These are phyloP conservation scores for Meteorus sp. DNA, from an alignment of 1,140 invertebrate genomes.

Conservation along the genomic window DNA sequence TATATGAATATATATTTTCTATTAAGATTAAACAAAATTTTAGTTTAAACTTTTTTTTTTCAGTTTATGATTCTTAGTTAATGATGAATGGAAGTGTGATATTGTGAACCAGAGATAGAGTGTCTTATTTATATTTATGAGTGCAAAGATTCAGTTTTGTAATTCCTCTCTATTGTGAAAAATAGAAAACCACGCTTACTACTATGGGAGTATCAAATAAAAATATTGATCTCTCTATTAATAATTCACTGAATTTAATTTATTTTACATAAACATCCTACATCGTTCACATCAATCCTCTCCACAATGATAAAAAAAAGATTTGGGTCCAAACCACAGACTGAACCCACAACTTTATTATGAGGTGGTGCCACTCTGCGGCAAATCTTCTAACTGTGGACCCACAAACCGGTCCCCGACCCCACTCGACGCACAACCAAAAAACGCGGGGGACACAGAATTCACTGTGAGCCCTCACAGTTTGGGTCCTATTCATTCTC, in stretches of 20 bases:
- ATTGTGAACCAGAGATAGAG: conserved; percentile 33
- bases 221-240: conserved; percentile 57
- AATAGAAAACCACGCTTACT: conserved; percentile 57
- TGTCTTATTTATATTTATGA: conserved; percentile 56
- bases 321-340: no score
- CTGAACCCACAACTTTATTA: neutral
- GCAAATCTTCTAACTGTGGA: conserved; percentile 3
- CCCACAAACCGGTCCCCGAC: conserved; percentile 17
- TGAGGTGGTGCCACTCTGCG: conserved; percentile 42
- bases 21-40: no score
- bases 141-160: conserved; percentile 47
- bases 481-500: neutral
- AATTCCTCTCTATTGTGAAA: conserved; percentile 53
- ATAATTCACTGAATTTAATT: conserved; percentile 31
- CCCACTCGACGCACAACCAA: no score
- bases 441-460: neutral
- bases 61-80: conserved; percentile 21
- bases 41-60: conserved; percentile 20
- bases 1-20: no score
- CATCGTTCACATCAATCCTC: neutral
- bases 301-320: neutral
- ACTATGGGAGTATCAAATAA: conserved; percentile 57
- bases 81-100: conserved; percentile 33
- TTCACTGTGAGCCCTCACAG: neutral
- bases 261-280: neutral